phyloP scores from a whole-genome alignment of 2,113 vertebrate species.

The Actenoides hombroni region DNA sequence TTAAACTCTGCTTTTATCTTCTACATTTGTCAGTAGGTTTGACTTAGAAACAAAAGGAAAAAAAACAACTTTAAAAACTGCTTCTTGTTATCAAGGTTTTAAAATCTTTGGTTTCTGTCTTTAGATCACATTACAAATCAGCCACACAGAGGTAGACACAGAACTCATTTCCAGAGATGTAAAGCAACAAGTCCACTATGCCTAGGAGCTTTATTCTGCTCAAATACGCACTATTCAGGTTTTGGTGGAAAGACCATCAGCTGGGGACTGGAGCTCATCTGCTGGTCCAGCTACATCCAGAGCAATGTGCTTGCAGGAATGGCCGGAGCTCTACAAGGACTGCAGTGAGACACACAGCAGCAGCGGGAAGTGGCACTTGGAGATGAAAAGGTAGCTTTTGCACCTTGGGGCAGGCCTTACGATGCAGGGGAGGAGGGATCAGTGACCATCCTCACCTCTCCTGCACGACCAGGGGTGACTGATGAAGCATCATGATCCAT shows the following conservation, averaged over 20 bases:
- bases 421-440: not conserved
- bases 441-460: not conserved
- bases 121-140: not conserved
- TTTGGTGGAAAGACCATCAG: no score
- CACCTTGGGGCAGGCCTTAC: no score
- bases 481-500: not conserved
- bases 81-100: not conserved
- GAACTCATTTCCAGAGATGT: not conserved
- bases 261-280: not conserved
- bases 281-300: not conserved
- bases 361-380: not conserved
- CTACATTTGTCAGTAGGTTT: not conserved
- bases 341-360: rapidly evolving
- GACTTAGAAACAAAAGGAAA: not conserved
- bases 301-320: not conserved
- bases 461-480: no score
- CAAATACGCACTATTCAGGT: not conserved
- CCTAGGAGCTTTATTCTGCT: not conserved
- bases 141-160: not conserved
- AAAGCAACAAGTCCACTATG: not conserved
- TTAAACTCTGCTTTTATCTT: not conserved
- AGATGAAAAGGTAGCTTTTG: no score
- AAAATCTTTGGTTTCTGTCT: not conserved
- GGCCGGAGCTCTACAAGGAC: rapidly evolving
- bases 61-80: not conserved